These are phyloP conservation scores for Sebastes nivosus DNA, from an alignment of 2,797 vertebrate genomes.

Conservation along the genomic window DNA sequence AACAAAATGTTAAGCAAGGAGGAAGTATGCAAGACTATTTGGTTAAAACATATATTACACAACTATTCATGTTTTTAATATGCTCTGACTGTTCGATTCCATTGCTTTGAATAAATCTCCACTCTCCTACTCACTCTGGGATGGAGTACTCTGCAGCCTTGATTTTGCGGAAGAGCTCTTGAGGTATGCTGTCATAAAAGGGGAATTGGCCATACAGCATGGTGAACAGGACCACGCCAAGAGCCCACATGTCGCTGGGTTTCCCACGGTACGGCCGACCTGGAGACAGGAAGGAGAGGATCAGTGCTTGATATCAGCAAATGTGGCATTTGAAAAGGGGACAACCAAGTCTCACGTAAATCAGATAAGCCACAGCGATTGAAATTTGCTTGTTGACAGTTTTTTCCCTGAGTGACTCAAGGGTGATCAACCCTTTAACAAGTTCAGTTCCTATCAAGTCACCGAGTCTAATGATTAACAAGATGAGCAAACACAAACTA, in stretches of 20 bases:
- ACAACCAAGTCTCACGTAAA: neutral
- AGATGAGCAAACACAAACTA: constrained; percentile 27
- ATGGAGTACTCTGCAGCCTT: constrained; percentile 99
- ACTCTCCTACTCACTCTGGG: constrained; percentile 90
- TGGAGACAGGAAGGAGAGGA: constrained; percentile 56
- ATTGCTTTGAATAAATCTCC: neutral
- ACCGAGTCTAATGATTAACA: constrained; percentile 45
- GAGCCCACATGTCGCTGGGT: constrained; percentile 99
- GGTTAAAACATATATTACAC: neutral
- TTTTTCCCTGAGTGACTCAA: constrained; percentile 23
- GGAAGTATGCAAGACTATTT: neutral
- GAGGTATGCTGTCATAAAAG: constrained; percentile 99
- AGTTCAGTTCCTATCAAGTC: constrained; percentile 15
- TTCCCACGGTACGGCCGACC: constrained; percentile 97
- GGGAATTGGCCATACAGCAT: constrained; percentile 99
- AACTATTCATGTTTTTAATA: neutral
- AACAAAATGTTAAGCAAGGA: neutral
- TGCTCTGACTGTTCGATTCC: neutral
- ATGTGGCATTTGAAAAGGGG: neutral
- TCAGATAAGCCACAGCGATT: neutral
- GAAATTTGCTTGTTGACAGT: neutral
- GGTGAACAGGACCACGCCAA: constrained; percentile 98
- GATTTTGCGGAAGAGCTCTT: constrained; percentile 99
- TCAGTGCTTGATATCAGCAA: neutral
- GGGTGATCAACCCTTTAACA: constrained; percentile 7